Conservation (phyloP, 2,888 invertebrate species). For the Drosophila atroscutellata region DNA sequence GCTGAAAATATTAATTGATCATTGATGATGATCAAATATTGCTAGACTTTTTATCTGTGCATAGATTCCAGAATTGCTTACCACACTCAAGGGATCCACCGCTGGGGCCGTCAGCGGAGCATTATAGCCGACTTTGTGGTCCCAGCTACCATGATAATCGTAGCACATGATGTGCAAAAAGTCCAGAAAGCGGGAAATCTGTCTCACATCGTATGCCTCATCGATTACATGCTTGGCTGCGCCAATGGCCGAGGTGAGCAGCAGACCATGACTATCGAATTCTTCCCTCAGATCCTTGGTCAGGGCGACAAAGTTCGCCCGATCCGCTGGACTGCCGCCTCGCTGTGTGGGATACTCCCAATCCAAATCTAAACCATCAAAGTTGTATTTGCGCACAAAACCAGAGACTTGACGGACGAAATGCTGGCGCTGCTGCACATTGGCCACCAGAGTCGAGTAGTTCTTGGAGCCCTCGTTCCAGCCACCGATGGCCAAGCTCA, state of each 20-base stretch:
- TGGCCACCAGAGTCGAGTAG: constrained; percentile 87
- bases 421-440: constrained; percentile 87
- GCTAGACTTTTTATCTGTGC: no score
- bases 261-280: constrained; percentile 88
- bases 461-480: constrained; percentile 94
- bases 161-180: constrained; percentile 94
- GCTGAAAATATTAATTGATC: constrained; percentile 85
- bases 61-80: constrained; percentile 84
- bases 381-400: constrained; percentile 86
- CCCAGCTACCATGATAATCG: constrained; percentile 95
- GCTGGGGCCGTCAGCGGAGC: constrained; percentile 88
- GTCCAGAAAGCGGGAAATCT: constrained; percentile 89
- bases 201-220: constrained; percentile 90
- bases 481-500: constrained; percentile 93
- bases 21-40: neutral
- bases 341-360: constrained; percentile 94
- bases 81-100: constrained; percentile 88
- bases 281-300: constrained; percentile 91
- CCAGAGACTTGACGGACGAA: constrained; percentile 90
- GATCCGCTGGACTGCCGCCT: constrained; percentile 91
- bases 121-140: constrained; percentile 90
- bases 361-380: constrained; percentile 86
- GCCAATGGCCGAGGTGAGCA: constrained; percentile 93
- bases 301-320: constrained; percentile 90
- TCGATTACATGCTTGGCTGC: constrained; percentile 91